A percentile compares a stretch with the other conserved stretches of the same genome.
These are phyloP conservation scores for Enhydra lutris DNA, from an alignment of 2,113 vertebrate species.

Conservation along the genomic window DNA sequence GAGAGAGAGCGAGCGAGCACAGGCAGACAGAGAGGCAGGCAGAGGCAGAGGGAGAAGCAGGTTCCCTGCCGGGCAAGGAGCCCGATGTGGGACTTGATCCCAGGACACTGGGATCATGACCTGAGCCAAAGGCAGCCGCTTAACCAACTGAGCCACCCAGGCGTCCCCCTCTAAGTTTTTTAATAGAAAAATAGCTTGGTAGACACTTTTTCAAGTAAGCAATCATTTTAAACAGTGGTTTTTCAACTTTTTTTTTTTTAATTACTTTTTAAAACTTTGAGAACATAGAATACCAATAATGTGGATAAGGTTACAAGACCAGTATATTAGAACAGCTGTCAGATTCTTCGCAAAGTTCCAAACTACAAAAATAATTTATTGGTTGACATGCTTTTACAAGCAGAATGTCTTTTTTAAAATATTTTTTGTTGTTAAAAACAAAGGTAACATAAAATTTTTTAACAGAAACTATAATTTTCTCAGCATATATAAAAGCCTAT, in stretches of 20 bases:
- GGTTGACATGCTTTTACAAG: neutral
- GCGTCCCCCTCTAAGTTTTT: neutral
- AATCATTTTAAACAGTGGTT: neutral
- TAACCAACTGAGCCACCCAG: too few species aligned
- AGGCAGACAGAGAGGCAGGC: too few species aligned
- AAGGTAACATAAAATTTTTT: neutral
- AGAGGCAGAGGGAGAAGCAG: too few species aligned
- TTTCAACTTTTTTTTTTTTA: neutral
- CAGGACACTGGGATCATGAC: too few species aligned
- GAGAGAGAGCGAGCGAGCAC: too few species aligned
- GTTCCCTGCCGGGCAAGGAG: too few species aligned
- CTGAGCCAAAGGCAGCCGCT: too few species aligned
- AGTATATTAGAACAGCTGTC: neutral
- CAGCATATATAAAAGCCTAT: neutral
- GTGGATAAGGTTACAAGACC: neutral
- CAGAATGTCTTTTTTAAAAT: neutral
- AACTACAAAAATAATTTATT: neutral
- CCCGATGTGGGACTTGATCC: too few species aligned
- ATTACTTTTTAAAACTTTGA: neutral
- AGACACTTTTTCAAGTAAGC: slow-evolving; percentile 12
- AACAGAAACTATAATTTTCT: neutral
- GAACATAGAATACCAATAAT: neutral
- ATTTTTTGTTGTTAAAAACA: neutral
- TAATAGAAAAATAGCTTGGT: slow-evolving; percentile 4
- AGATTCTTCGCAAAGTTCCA: neutral